Percentiles rank a stretch among this genome's conserved stretches.
phyloP scores from a whole-genome alignment of 1,140 invertebrate genomes.

The Coptotermes formosanus region DNA sequence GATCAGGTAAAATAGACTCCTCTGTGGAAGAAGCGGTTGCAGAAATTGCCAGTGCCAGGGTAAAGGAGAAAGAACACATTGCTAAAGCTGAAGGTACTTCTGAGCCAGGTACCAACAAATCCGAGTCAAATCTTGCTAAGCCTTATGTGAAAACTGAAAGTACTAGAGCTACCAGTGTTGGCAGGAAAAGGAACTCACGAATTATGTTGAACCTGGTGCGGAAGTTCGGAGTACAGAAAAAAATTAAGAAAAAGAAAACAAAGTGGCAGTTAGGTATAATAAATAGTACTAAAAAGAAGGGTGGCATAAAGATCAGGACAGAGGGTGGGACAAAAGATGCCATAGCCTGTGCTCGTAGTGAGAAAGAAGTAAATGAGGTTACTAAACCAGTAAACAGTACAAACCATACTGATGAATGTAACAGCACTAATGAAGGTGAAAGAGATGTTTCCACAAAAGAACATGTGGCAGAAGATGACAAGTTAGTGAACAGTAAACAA shows the following conservation, averaged over 20 bases:
- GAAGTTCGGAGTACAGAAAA: conserved; percentile 31
- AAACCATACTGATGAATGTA: not conserved
- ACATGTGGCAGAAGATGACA: not conserved
- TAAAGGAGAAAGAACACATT: not conserved
- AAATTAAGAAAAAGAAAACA: conserved; percentile 44
- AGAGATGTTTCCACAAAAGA: not conserved
- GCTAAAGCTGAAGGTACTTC: not conserved
- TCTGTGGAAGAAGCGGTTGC: not conserved
- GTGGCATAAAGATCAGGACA: conserved; percentile 36
- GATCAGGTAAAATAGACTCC: not conserved
- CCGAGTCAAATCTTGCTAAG: no score
- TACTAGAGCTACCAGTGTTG: not conserved
- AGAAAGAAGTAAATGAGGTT: not conserved
- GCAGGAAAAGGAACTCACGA: not conserved
- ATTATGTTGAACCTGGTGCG: conserved; percentile 26
- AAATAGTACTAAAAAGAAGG: conserved; percentile 42
- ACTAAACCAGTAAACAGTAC: no score
- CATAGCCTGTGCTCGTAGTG: not conserved
- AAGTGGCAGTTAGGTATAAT: conserved; percentile 47
- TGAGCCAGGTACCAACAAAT: not conserved
- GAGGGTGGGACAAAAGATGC: not conserved
- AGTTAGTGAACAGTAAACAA: not conserved
- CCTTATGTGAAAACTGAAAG: not conserved
- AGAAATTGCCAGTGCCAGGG: not conserved
- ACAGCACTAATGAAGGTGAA: not conserved